A percentile compares a stretch with the other conserved stretches of the same genome.
These are phyloP conservation scores for Drosophila crucigera DNA, from an alignment of 2,888 invertebrate species.

Conservation along the genomic window DNA sequence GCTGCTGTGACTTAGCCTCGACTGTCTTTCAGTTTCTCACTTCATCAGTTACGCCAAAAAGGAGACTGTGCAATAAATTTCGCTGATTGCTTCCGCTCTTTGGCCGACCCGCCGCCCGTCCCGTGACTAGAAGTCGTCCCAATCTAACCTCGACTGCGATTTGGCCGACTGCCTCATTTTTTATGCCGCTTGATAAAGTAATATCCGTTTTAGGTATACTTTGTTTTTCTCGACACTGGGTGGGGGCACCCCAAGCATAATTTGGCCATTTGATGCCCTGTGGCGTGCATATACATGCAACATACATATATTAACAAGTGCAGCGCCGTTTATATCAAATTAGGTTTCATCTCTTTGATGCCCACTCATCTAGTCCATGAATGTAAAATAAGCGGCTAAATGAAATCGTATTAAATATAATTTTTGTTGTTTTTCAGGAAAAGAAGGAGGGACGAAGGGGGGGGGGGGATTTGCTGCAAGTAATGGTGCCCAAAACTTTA, in stretches of 20 bases:
- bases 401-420: constrained; percentile 62
- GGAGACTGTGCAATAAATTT: constrained; percentile 80
- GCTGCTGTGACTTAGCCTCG: constrained; percentile 69
- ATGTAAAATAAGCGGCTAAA: constrained; percentile 50
- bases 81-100: constrained; percentile 78
- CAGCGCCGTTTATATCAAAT: constrained; percentile 43
- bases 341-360: constrained; percentile 33
- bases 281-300: constrained; percentile 28
- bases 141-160: constrained; percentile 58
- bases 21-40: constrained; percentile 81
- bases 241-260: constrained; percentile 2
- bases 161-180: constrained; percentile 71
- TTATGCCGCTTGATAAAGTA: constrained; percentile 81
- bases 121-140: constrained; percentile 28
- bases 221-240: constrained; percentile 18
- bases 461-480: constrained; percentile 53
- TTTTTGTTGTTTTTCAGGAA: constrained; percentile 1
- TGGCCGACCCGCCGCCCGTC: constrained; percentile 19
- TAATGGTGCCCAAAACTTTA: constrained; percentile 73
- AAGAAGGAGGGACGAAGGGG: too few species aligned
- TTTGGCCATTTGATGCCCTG: constrained; percentile 40
- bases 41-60: constrained; percentile 80
- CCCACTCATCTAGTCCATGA: constrained; percentile 32
- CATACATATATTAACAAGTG: constrained; percentile 31
- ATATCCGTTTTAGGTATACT: constrained; percentile 78